Evolutionary conservation across 2,888 invertebrate genomes (phyloP), one percentile per base, ranked within the genome.

Genomic region (Bibio marci): DNA sequence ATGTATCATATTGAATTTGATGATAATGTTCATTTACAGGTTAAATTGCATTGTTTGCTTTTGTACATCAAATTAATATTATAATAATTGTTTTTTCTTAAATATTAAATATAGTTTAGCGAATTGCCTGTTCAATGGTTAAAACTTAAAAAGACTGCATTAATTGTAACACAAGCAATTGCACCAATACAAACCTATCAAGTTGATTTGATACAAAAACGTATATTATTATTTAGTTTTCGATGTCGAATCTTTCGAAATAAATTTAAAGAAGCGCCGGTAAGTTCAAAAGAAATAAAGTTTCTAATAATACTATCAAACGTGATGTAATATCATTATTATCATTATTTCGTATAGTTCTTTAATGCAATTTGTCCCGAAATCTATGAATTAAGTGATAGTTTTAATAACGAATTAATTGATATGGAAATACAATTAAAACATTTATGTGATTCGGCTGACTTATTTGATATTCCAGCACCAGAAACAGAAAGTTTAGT

Each of bases 71-170:
- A n/a, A n/a, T n/a, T n/a, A n/a, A n/a, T n/a, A n/a, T n/a, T n/a
- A n/a, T n/a, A n/a, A n/a, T n/a, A n/a, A n/a, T n/a, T n/a, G 27
- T 17, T 18, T 13, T 26, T 36, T 28, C 19, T 33, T 31, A 37
- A 37, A 12, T 42, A 37, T 32, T 18, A 28, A 12, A n/a, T 41
- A 19, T 47, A 69, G 66, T 53, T 80, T 48, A 70, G 80, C 55
- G 78, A 86, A 49, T 63, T 94, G 32, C 94, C 94, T 0, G 87
- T 88, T 47, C 74, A 72, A 50, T 95, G 94, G 94, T 70, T 71
- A 37, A 79, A 76, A 48, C 70, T 87, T 7, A 87, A 91, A 57
- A 87, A 86, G 60, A 65, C 80, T 42, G 80, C 85, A 1, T 76
- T 83, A 3, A 73, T 78, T 38, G 76, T 85, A 36, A 88, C 87